A percentile compares a stretch with the other conserved stretches of the same genome.
Evolutionary conservation across 2,888 invertebrate genomes (phyloP).

Genomic region (Listrodromus nycthemerus): DNA sequence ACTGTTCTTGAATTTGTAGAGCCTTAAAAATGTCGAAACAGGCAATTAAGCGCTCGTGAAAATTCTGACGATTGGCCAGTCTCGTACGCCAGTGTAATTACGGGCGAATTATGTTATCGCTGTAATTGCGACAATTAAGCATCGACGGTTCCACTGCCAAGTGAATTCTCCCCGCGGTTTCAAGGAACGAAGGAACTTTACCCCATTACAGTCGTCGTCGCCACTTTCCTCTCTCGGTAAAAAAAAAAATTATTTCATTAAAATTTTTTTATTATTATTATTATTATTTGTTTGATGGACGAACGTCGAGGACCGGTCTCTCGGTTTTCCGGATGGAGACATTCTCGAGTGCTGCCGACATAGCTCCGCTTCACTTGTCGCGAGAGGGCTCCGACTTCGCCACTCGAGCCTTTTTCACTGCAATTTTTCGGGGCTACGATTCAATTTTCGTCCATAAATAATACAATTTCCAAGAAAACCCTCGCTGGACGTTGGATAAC

Average conservation of each 20-base stretch:
- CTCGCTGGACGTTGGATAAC: not conserved
- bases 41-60: conserved; percentile 78
- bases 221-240: conserved; percentile 21
- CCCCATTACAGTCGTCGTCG: conserved; percentile 2
- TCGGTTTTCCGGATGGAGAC: conserved; percentile 71
- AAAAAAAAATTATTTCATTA: conserved; percentile 32
- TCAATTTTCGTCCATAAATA: not conserved
- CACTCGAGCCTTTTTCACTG: conserved; percentile 10
- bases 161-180: conserved; percentile 28
- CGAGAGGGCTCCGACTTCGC: conserved; percentile 24
- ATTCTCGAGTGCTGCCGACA: conserved; percentile 63
- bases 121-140: conserved; percentile 79
- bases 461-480: not conserved
- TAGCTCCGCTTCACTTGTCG: conserved; percentile 42
- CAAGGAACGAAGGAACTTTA: conserved; percentile 34
- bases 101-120: conserved; percentile 78
- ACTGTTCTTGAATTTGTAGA: conserved; percentile 14
- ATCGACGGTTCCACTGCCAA: conserved; percentile 67
- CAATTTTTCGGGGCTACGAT: conserved; percentile 16
- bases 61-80: conserved; percentile 74
- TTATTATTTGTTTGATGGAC: conserved; percentile 52
- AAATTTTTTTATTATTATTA: not conserved
- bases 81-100: conserved; percentile 73
- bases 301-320: conserved; percentile 30
- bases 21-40: conserved; percentile 54